Conservation (phyloP, 2,113 vertebrate species). For the Octodon degus region DNA sequence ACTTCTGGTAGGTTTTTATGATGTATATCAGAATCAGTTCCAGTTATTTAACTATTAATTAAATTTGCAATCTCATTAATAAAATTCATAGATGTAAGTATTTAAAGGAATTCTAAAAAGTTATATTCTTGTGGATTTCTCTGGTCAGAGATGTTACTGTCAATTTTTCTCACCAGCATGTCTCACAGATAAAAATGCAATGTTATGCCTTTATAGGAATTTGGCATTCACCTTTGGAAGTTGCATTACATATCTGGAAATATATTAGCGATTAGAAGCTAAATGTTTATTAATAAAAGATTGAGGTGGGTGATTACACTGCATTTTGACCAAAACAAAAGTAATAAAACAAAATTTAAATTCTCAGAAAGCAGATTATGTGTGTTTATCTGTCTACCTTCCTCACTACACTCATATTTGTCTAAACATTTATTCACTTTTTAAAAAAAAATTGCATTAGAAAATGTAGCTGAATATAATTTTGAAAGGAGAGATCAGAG, state of each 20-base stretch:
- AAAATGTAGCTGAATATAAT: not conserved
- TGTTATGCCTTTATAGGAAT: not conserved
- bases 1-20: not conserved
- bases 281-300: not conserved
- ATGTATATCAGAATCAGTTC: not conserved
- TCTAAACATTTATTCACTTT: not conserved
- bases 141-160: not conserved
- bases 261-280: not conserved
- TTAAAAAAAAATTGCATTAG: not conserved
- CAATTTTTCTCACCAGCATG: not conserved
- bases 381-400: rapidly evolving
- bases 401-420: rapidly evolving
- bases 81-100: not conserved
- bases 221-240: not conserved
- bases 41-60: not conserved
- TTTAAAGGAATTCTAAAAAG: not conserved
- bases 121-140: not conserved
- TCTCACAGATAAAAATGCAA: not conserved
- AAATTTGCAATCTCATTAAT: not conserved
- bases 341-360: too few species aligned
- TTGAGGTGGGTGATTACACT: not conserved
- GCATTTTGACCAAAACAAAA: not conserved
- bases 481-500: conserved; percentile 28
- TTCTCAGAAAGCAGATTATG: not conserved
- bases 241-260: not conserved